Base-by-base conservation (phyloP, 64 coral and sea anemone genomes). In the Astreopora myriophthalma region DNA sequence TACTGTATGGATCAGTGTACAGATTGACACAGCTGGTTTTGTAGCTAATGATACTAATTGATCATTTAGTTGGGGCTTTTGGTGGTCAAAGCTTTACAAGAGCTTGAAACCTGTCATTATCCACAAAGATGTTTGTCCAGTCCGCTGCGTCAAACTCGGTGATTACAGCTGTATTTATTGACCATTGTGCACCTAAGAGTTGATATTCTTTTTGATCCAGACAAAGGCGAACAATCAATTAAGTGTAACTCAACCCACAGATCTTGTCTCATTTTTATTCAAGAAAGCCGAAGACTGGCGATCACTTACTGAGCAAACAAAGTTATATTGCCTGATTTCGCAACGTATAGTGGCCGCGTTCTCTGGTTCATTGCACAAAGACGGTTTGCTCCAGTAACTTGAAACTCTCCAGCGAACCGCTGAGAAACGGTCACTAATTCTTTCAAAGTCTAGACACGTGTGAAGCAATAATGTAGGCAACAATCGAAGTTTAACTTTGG, bases 71-170 rank as follows among this genome's bases (percentile, higher is more conserved):
- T 81, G 37, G 37, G 49, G 8, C 9, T n/a, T 48, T 76, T 76
- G 23, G 22, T 76, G 22, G 17, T 19, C 51, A 55, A 55, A 55
- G 51, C 12, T 55, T 55, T 16, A 55, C 13, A 8, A 55, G 12
- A 76, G 24, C 74, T n/a, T n/a, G n/a, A 49, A 76, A 38, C 3
- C 7, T 82, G 51, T 36, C 78, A 82, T 82, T 76, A 35, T 82
- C 13, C 78, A 62, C 29, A 63, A 82, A 82, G 55, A 24, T 82
- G 32, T 82, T 62, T 82, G 32, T 19, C 58, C 33, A n/a, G n/a
- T n/a, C n/a, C n/a, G n/a, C n/a, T 58, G 12, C 6, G 30, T 35
- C 0, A 30, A 82, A 62, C 22, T 82, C 27, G 24, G 14, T 7
- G 28, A 60, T 61, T 22, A 34, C n/a, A 57, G 29, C 49, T 52